Conservation (phyloP, 1,140 invertebrate genomes). For the Dendroctonus valens region DNA sequence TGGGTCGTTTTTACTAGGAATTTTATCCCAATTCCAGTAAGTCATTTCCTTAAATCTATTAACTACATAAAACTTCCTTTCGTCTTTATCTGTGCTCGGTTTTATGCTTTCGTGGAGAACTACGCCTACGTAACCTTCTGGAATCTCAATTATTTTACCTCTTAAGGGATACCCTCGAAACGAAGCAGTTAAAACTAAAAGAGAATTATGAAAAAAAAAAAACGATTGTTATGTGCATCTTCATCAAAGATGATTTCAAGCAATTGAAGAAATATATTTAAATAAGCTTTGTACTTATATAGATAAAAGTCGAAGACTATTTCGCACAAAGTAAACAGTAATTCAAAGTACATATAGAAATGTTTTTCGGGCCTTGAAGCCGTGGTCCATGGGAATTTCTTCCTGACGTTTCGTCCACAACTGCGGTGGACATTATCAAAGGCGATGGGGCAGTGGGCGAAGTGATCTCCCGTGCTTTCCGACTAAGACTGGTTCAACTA, state of each 20-base stretch:
- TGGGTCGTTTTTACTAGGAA: slow-evolving; percentile 67
- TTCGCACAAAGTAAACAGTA: too few species aligned
- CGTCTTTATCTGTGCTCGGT: slow-evolving; percentile 57
- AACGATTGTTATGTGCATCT: not conserved
- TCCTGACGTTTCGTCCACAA: too few species aligned
- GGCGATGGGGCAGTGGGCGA: too few species aligned
- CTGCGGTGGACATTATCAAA: too few species aligned
- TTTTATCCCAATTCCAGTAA: slow-evolving; percentile 79
- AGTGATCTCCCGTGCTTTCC: too few species aligned
- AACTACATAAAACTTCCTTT: slow-evolving; percentile 62
- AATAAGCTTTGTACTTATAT: too few species aligned
- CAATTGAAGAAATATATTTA: too few species aligned
- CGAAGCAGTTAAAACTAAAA: slow-evolving; percentile 55
- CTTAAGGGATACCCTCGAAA: slow-evolving; percentile 70
- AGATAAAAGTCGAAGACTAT: too few species aligned
- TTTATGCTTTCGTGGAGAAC: slow-evolving; percentile 63
- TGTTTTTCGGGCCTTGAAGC: too few species aligned
- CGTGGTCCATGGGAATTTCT: too few species aligned
- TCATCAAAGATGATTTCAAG: not conserved
- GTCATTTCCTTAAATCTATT: slow-evolving; percentile 64
- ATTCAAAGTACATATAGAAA: too few species aligned
- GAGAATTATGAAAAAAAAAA: slow-evolving; percentile 15
- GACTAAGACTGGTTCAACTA: too few species aligned
- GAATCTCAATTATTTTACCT: slow-evolving; percentile 61
- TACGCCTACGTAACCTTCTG: slow-evolving; percentile 66